phyloP scores from a whole-genome alignment of 2,888 invertebrate species.

The Nysson spinosus region DNA sequence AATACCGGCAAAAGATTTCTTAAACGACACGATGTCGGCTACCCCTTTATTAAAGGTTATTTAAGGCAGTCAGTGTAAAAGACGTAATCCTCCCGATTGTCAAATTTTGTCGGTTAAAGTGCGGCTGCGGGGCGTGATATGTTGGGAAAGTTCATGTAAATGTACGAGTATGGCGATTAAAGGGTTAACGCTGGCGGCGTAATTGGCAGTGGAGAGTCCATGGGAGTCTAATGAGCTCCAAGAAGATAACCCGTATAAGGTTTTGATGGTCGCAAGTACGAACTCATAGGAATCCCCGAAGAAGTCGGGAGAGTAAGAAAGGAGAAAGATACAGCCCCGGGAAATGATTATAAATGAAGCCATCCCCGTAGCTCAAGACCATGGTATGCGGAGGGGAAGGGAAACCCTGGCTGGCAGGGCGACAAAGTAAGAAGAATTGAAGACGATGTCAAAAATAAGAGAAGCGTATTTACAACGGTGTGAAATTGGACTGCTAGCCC shows the following conservation, averaged over 20 bases:
- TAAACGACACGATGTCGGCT: background rate
- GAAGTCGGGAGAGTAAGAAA: background rate
- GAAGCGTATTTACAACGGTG: constrained; percentile 75
- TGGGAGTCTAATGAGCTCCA: constrained; percentile 43
- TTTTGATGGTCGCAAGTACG: constrained; percentile 44
- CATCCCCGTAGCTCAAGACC: constrained; percentile 60
- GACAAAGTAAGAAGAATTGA: constrained; percentile 76
- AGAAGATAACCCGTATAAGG: constrained; percentile 39
- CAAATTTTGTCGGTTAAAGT: constrained; percentile 8
- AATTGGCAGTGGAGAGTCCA: constrained; percentile 26
- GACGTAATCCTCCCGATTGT: constrained; percentile 14
- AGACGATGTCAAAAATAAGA: constrained; percentile 75
- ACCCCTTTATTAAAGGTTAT: constrained; percentile 4
- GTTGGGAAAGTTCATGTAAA: constrained; percentile 19
- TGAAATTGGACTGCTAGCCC: constrained; percentile 74
- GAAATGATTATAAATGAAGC: constrained; percentile 77
- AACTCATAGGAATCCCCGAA: constrained; percentile 32
- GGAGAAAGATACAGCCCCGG: constrained; percentile 66
- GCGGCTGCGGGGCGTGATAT: background rate
- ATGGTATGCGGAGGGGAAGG: constrained; percentile 51
- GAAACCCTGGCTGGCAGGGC: constrained; percentile 64
- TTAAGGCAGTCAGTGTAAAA: background rate
- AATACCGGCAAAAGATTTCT: too few relatives aligned
- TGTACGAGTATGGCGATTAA: constrained; percentile 27
- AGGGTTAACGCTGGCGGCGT: constrained; percentile 31